Evolutionary conservation across 2,888 invertebrate species (phyloP).

Genomic region (Leucania comma): DNA sequence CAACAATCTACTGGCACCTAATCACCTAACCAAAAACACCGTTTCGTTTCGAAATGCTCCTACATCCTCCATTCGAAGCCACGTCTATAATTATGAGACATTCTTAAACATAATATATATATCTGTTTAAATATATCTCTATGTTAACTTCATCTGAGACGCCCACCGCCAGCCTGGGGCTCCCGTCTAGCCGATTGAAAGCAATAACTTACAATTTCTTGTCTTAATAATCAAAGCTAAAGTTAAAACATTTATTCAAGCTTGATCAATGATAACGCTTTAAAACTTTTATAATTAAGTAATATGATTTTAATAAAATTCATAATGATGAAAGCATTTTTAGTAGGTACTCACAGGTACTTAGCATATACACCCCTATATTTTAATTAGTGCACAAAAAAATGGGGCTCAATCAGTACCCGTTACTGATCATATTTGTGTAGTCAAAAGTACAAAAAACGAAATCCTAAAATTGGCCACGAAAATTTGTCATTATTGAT

Average conservation of each 20-base stretch:
- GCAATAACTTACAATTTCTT: conserved; percentile 42
- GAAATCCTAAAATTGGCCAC: too few species aligned
- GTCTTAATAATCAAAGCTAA: conserved; percentile 49
- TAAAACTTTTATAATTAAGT: conserved; percentile 18
- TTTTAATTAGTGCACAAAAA: too few species aligned
- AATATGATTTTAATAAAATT: neutral
- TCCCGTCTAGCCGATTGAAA: conserved; percentile 31
- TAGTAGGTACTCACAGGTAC: too few species aligned
- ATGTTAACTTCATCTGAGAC: conserved; percentile 27
- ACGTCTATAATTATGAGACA: conserved; percentile 54
- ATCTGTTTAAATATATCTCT: conserved; percentile 45
- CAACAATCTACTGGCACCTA: neutral
- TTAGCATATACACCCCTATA: too few species aligned
- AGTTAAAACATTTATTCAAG: conserved; percentile 27
- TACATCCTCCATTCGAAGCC: conserved; percentile 33
- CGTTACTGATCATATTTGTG: too few species aligned
- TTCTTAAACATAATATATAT: conserved; percentile 42
- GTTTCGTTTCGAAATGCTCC: conserved; percentile 24
- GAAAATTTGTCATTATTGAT: too few species aligned
- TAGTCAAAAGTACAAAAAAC: too few species aligned
- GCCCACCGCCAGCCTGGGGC: conserved; percentile 47
- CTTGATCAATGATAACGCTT: conserved; percentile 36
- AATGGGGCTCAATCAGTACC: too few species aligned
- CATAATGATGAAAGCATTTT: neutral
- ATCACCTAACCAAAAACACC: conserved; percentile 12